phyloP scores from a whole-genome alignment of 2,888 invertebrate genomes.

The Vesta saturnalis region DNA sequence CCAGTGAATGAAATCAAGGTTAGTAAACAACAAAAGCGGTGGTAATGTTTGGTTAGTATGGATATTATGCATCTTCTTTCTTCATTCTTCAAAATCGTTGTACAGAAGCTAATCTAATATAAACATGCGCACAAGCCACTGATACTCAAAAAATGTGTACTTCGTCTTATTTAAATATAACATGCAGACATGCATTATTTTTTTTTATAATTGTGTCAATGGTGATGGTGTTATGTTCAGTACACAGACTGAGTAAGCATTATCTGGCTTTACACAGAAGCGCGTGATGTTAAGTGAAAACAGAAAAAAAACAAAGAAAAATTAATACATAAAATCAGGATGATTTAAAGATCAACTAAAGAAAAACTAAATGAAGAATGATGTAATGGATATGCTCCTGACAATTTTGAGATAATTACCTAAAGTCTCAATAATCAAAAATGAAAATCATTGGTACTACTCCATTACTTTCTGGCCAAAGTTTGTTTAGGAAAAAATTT shows the following conservation, averaged over 20 bases:
- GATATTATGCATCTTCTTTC: conserved; percentile 27
- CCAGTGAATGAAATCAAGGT: not conserved
- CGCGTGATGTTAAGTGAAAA: conserved; percentile 32
- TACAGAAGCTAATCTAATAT: conserved; percentile 24
- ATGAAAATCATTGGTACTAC: conserved; percentile 10
- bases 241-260: conserved; percentile 57
- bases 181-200: not conserved
- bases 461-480: conserved; percentile 30
- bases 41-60: no score
- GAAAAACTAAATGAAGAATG: conserved; percentile 39
- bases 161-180: not conserved
- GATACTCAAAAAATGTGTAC: conserved; percentile 2
- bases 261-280: conserved; percentile 56
- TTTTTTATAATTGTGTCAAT: conserved; percentile 31
- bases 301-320: conserved; percentile 11
- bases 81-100: conserved; percentile 27
- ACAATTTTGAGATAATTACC: conserved; percentile 23
- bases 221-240: conserved; percentile 38
- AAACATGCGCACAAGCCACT: conserved; percentile 36
- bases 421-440: no score
- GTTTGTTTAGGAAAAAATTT: not conserved
- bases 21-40: conserved; percentile 25
- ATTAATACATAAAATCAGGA: not conserved
- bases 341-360: conserved; percentile 28
- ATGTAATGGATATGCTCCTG: conserved; percentile 53